Conservation (phyloP, 2,888 invertebrate genomes). For the Habroteleia sp. region DNA sequence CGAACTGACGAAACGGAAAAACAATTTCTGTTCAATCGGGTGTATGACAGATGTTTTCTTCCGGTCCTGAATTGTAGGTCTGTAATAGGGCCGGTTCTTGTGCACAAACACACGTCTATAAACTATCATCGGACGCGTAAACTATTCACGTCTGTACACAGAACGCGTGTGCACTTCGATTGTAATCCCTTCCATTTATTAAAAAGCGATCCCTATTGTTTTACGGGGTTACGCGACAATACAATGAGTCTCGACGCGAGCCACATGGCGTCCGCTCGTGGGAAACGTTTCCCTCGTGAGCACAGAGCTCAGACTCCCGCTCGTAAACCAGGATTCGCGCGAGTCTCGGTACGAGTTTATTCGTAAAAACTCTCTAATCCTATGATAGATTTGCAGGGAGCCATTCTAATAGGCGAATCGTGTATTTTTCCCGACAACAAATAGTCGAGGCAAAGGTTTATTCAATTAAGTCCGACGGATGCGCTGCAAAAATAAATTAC, state of each 20-base stretch:
- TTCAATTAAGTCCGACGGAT: slow-evolving; percentile 34
- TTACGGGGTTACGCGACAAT: slow-evolving; percentile 67
- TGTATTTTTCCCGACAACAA: slow-evolving; percentile 40
- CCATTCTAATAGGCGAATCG: slow-evolving; percentile 41
- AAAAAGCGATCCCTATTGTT: slow-evolving; percentile 77
- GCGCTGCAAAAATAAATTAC: slow-evolving; percentile 6
- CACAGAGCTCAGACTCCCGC: slow-evolving; percentile 10
- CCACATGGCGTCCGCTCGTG: slow-evolving; percentile 73
- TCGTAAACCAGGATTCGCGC: slow-evolving; percentile 53
- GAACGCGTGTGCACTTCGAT: slow-evolving; percentile 56
- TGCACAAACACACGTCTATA: slow-evolving; percentile 39
- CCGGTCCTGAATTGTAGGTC: slow-evolving; percentile 43
- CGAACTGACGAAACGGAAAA: slow-evolving; percentile 24
- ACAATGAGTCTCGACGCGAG: slow-evolving; percentile 73
- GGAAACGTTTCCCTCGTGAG: slow-evolving; percentile 64
- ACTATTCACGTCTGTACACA: slow-evolving; percentile 36
- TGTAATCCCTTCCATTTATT: slow-evolving; percentile 76
- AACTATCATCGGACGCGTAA: slow-evolving; percentile 53
- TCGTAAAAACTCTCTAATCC: slow-evolving; percentile 50
- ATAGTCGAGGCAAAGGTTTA: slow-evolving; percentile 24
- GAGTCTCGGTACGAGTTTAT: slow-evolving; percentile 28
- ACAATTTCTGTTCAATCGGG: slow-evolving; percentile 28
- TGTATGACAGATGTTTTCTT: slow-evolving; percentile 67
- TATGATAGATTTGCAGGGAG: slow-evolving; percentile 35
- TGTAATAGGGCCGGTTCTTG: slow-evolving; percentile 37